These are phyloP conservation scores for Pagrus major DNA, from an alignment of 2,113 vertebrate genomes.

Conservation along the genomic window DNA sequence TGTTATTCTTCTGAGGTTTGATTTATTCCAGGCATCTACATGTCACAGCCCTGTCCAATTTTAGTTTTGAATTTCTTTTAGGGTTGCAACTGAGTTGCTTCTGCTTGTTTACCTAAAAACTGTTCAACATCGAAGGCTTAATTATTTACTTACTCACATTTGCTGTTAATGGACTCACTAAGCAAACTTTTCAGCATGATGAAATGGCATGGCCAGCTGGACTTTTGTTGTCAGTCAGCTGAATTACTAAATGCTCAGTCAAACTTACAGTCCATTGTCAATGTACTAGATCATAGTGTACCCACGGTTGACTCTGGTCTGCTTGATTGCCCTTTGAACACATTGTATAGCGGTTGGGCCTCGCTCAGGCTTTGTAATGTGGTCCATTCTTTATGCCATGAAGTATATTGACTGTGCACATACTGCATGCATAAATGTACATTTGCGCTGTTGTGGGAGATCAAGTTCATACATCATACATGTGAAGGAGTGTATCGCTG, in stretches of 20 bases:
- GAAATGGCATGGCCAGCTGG: constrained; percentile 32
- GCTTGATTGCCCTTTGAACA: constrained; percentile 21
- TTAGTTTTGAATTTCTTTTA: constrained; percentile 29
- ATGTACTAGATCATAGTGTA: constrained; percentile 14
- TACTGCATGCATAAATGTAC: too few relatives aligned
- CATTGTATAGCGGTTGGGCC: not conserved
- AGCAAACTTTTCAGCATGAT: not conserved
- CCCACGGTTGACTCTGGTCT: constrained; percentile 7
- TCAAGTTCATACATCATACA: not conserved
- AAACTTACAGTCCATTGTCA: constrained; percentile 22
- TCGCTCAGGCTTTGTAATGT: not conserved
- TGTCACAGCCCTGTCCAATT: not conserved
- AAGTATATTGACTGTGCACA: not conserved
- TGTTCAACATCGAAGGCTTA: not conserved
- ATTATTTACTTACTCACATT: constrained; percentile 3
- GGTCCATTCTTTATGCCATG: not conserved
- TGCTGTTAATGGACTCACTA: constrained; percentile 31
- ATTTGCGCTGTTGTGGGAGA: not conserved
- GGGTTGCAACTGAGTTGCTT: not conserved
- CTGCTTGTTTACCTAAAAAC: constrained; percentile 6
- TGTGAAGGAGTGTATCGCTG: not conserved
- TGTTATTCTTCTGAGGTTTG: constrained; percentile 47
- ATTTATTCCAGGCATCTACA: constrained; percentile 26
- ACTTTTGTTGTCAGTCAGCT: constrained; percentile 25
- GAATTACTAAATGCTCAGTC: constrained; percentile 21